These are phyloP conservation scores for Hydrozoanthus gracilis DNA, from an alignment of 92 coral and sea anemone species.

Conservation along the genomic window DNA sequence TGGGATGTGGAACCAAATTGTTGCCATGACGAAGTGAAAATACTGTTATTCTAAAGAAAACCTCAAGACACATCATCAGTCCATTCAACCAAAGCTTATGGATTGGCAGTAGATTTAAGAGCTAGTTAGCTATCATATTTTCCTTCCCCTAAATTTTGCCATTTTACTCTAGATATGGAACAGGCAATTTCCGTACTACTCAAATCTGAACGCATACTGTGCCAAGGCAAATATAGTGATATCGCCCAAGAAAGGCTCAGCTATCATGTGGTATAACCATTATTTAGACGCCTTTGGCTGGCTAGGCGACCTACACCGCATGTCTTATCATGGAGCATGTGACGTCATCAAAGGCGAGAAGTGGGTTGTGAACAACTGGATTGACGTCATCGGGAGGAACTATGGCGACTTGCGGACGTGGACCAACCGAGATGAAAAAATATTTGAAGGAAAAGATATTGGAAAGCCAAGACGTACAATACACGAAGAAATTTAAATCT, in stretches of 20 bases:
- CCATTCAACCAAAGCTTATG: too few relatives aligned
- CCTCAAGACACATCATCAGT: too few relatives aligned
- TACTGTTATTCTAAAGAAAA: too few relatives aligned
- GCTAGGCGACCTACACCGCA: slow-evolving; percentile 76
- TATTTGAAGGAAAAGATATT: slow-evolving; percentile 30
- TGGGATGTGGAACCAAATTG: too few relatives aligned
- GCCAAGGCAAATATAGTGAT: slow-evolving; percentile 76
- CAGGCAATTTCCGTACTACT: slow-evolving; percentile 59
- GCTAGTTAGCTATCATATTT: neutral
- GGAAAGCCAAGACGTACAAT: slow-evolving; percentile 24
- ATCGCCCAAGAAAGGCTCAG: slow-evolving; percentile 79
- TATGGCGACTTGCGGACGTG: slow-evolving; percentile 74
- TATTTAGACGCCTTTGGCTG: slow-evolving; percentile 69
- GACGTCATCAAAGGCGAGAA: slow-evolving; percentile 90
- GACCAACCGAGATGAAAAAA: slow-evolving; percentile 51
- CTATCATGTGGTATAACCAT: slow-evolving; percentile 98
- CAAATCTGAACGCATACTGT: slow-evolving; percentile 88
- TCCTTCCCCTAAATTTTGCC: neutral
- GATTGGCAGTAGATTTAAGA: neutral
- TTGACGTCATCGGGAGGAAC: slow-evolving; percentile 75
- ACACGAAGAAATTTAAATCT: slow-evolving; percentile 5
- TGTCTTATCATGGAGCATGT: slow-evolving; percentile 94
- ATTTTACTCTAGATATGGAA: slow-evolving; percentile 60
- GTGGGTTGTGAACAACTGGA: slow-evolving; percentile 96
- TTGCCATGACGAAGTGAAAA: too few relatives aligned